These are phyloP conservation scores for Torymus texanus DNA, from an alignment of 2,888 invertebrate genomes.

Conservation along the genomic window DNA sequence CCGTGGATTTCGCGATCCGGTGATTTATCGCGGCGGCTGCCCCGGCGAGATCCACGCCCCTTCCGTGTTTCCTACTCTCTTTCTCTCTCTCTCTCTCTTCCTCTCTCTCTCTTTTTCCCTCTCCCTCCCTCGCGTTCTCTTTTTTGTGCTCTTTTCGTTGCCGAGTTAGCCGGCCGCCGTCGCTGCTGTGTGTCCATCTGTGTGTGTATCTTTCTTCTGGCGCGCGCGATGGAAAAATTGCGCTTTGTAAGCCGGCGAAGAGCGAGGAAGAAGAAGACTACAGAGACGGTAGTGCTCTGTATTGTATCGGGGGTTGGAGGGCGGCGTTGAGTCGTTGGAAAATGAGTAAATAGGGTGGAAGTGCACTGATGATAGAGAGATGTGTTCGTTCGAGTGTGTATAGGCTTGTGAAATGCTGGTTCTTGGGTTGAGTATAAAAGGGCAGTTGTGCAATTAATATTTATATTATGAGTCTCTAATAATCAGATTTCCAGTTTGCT, in stretches of 20 bases:
- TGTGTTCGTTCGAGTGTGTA: too few relatives aligned
- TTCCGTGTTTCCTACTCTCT: conserved; percentile 49
- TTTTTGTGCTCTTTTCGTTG: conserved; percentile 22
- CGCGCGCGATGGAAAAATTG: conserved; percentile 17
- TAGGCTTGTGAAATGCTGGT: too few relatives aligned
- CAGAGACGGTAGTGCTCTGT: too few relatives aligned
- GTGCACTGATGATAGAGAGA: too few relatives aligned
- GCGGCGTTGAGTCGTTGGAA: too few relatives aligned
- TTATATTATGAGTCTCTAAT: too few relatives aligned
- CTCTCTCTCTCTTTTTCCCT: conserved; percentile 3
- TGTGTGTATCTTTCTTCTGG: conserved; percentile 5
- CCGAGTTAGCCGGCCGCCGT: not conserved
- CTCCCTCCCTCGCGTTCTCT: not conserved
- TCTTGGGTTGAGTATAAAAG: too few relatives aligned
- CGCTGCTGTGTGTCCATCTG: not conserved
- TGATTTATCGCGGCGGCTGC: conserved; percentile 42
- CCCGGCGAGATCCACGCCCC: conserved; percentile 45
- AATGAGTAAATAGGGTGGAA: too few relatives aligned
- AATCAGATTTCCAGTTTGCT: too few relatives aligned
- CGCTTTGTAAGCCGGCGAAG: not conserved
- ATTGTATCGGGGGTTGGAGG: too few relatives aligned
- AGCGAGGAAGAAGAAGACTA: too few relatives aligned
- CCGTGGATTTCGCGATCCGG: conserved; percentile 47
- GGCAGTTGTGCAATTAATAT: too few relatives aligned
- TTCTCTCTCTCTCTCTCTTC: conserved; percentile 2